These are phyloP conservation scores for Nemurella pictetii DNA, from an alignment of 2,888 invertebrate species.

Conservation along the genomic window DNA sequence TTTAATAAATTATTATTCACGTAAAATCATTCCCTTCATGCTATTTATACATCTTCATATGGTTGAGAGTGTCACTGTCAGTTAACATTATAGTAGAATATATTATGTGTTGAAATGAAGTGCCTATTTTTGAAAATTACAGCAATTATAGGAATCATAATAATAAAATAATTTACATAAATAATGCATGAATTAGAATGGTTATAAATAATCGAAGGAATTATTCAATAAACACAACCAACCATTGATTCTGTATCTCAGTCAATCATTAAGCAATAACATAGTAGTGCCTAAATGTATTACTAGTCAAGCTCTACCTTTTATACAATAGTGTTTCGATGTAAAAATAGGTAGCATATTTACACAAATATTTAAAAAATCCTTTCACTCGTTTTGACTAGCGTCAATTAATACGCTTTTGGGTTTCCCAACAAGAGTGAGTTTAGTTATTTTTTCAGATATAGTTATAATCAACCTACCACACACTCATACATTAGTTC, in stretches of 20 bases:
- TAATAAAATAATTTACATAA: not conserved
- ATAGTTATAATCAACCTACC: not conserved
- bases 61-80: not conserved
- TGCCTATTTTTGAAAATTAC: not conserved
- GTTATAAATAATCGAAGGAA: not conserved
- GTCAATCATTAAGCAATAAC: not conserved
- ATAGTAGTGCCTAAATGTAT: not conserved
- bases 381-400: slow-evolving; percentile 37
- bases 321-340: not conserved
- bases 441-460: slow-evolving; percentile 12
- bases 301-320: slow-evolving; percentile 9
- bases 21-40: not conserved
- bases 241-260: not conserved
- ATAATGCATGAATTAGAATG: not conserved
- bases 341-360: slow-evolving; percentile 25
- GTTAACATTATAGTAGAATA: not conserved
- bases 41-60: not conserved
- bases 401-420: slow-evolving; percentile 43
- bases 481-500: not conserved
- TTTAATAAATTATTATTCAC: slow-evolving; percentile 3
- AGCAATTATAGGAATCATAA: not conserved
- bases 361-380: slow-evolving; percentile 29
- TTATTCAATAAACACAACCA: not conserved
- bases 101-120: not conserved
- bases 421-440: slow-evolving; percentile 28